Base-by-base conservation (phyloP, 2,888 invertebrate genomes). In the Dasysyrphus albostriatus region DNA sequence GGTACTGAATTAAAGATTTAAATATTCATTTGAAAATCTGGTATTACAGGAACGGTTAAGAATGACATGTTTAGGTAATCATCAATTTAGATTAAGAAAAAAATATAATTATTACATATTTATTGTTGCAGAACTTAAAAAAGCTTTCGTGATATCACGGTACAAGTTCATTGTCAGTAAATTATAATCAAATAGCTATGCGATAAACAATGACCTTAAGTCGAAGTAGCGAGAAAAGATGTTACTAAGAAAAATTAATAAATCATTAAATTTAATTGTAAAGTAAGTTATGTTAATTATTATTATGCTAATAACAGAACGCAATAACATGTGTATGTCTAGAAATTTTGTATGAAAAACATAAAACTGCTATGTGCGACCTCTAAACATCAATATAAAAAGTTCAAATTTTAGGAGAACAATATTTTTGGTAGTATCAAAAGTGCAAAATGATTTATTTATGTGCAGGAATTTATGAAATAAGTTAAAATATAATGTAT, bases 11-110 rank as follows among this genome's bases (percentile, higher is more conserved):
- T n/a, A 56, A 56, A 56, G 1, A 4, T 29, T 56, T 7, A n/a
- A n/a, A 32, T 32, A n/a, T 32, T 56, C 14, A 54, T 54, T 54
- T 54, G 54, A 56, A 14, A 14, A 56, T 14, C n/a, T 58, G 32
- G 16, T 32, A 34, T 56, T 58, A 58, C 34, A 58, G 8, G 34
- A 58, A 32, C 4, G 29, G 34, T 58, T 34, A 16, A 29, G 54
- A 29, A 16, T 34, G 5, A 1, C 29, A 32, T 14, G 32, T n/a
- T 29, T 2, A n/a, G n/a, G n/a, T n/a, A 29, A 6, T n/a, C 32
- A n/a, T 56, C 3, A 56, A 56, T n/a, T 56, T 29, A 3, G n/a
- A 7, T n/a, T n/a, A 34, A 2, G 4, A 29, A 54, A 54, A n/a
- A 44, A 47, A 16, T 1, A 8, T 16, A 47, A 58, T 10, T 16